A percentile compares a stretch with the other conserved stretches of the same genome.
These are phyloP conservation scores for Nothobranchius furzeri DNA, from an alignment of 2,113 vertebrate genomes.

Conservation along the genomic window DNA sequence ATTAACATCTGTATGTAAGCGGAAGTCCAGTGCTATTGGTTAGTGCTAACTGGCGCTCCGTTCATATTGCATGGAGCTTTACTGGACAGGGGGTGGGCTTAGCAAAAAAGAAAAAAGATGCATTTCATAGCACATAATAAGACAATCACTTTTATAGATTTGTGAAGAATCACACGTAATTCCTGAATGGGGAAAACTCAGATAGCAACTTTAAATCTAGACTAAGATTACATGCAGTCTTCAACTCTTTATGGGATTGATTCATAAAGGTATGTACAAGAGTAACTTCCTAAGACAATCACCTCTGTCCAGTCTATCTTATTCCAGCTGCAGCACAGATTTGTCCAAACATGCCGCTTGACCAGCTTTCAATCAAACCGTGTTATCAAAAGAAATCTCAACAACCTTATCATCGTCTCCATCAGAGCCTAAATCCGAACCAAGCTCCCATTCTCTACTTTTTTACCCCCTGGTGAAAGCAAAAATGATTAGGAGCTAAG, in stretches of 20 bases:
- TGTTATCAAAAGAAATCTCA: slow-evolving; percentile 50
- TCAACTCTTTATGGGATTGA: slow-evolving; percentile 5
- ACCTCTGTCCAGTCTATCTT: slow-evolving; percentile 9
- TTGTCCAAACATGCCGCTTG: slow-evolving; percentile 39
- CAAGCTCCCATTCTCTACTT: slow-evolving; percentile 50
- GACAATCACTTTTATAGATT: too few species aligned
- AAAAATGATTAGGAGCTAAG: slow-evolving; percentile 69
- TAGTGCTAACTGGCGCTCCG: too few species aligned
- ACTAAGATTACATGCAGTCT: neutral
- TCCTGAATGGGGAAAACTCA: too few species aligned
- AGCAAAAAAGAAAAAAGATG: too few species aligned
- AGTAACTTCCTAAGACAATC: slow-evolving; percentile 5
- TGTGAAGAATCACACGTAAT: too few species aligned
- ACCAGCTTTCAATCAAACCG: slow-evolving; percentile 42
- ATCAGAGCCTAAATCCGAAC: slow-evolving; percentile 61
- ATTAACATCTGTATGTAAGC: too few species aligned
- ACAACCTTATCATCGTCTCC: slow-evolving; percentile 59
- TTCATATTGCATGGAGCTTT: too few species aligned
- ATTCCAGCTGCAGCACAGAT: slow-evolving; percentile 16
- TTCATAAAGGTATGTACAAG: neutral
- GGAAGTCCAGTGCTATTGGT: too few species aligned
- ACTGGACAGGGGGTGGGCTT: too few species aligned
- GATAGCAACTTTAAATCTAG: too few species aligned
- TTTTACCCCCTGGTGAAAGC: slow-evolving; percentile 66
- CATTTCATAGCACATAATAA: too few species aligned